Base-by-base conservation (phyloP, 2,888 invertebrate species). In the Masnerella sp. region DNA sequence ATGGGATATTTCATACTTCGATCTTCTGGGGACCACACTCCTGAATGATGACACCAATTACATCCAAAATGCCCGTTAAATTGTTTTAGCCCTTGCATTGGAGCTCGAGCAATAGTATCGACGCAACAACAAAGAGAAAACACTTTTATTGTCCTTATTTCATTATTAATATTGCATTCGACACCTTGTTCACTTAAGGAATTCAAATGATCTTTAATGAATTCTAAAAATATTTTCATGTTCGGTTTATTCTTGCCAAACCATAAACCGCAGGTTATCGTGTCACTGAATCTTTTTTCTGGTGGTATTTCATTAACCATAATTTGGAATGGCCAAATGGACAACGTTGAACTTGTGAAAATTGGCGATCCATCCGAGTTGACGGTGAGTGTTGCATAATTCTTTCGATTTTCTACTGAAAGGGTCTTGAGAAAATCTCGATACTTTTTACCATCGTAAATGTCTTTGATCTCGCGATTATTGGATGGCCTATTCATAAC, bases 1-100 rank as follows among this genome's bases (percentile, higher is more conserved):
- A 43, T 12, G 5, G 58, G 45, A 34, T 58, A 58, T 34, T 20
- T 58, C 34, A 17, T 34, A 43, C 32, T 20, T 14, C 2, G 18
- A 28, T 14, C 7, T 14, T 40, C 25, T 12, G 11, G 1, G 17
- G 17, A 45, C 36, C 45, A 73, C 15, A 30, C 32, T 25, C 75
- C 75, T 12, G 68, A 34, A 49, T 75, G 69, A 2, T 61, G 25
- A 47, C 75, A 76, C 73, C 73, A 76, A 34, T 45, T 67, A 34
- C 76, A 76, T 5, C 73, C 70, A 38, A 45, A 74, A 11, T 43
- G 12, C 1, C 70, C 76, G 30, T 76, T 76, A 34, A 28, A 76
- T 56, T 76, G 70, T 4, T 12, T 32, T 14, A 73, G 17, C n/a
- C 73, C 73, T 58, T 73, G 75, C 70, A 73, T 70, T 5, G 69